These are phyloP conservation scores for Plemyria rubiginata DNA, from an alignment of 2,888 invertebrate genomes.

Conservation along the genomic window DNA sequence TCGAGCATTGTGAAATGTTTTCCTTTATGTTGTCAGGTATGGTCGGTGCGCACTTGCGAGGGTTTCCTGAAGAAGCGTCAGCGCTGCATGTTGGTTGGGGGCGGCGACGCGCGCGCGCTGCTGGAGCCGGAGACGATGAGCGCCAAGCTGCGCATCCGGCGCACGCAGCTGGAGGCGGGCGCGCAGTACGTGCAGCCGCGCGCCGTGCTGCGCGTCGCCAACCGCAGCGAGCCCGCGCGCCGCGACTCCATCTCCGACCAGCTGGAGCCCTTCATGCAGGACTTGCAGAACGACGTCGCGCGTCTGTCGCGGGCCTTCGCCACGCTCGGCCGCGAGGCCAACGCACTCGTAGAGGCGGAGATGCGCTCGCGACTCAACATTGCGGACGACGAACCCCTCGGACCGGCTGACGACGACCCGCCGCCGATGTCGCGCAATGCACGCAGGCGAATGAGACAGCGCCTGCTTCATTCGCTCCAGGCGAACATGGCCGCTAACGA, in stretches of 20 bases:
- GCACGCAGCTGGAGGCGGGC: slow-evolving; percentile 63
- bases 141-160: slow-evolving; percentile 68
- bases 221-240: slow-evolving; percentile 53
- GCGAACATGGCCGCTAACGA: slow-evolving; percentile 33
- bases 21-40: slow-evolving; percentile 57
- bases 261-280: slow-evolving; percentile 66
- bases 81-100: slow-evolving; percentile 66
- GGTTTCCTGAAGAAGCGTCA: slow-evolving; percentile 75
- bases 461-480: slow-evolving; percentile 63
- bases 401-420: slow-evolving; percentile 18
- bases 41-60: slow-evolving; percentile 77
- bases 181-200: slow-evolving; percentile 65
- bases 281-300: slow-evolving; percentile 68
- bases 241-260: slow-evolving; percentile 47
- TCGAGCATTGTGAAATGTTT: neutral
- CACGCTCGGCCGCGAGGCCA: slow-evolving; percentile 66
- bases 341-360: slow-evolving; percentile 60
- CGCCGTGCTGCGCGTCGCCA: slow-evolving; percentile 74
- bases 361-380: slow-evolving; percentile 56
- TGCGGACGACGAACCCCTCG: slow-evolving; percentile 31
- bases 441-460: slow-evolving; percentile 68
- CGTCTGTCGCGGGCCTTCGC: slow-evolving; percentile 69
- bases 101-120: slow-evolving; percentile 66
- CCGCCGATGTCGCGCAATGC: slow-evolving; percentile 63
- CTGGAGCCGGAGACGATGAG: slow-evolving; percentile 60